These are phyloP conservation scores for Tribolium madens DNA, from an alignment of 1,140 invertebrate species.

Conservation along the genomic window DNA sequence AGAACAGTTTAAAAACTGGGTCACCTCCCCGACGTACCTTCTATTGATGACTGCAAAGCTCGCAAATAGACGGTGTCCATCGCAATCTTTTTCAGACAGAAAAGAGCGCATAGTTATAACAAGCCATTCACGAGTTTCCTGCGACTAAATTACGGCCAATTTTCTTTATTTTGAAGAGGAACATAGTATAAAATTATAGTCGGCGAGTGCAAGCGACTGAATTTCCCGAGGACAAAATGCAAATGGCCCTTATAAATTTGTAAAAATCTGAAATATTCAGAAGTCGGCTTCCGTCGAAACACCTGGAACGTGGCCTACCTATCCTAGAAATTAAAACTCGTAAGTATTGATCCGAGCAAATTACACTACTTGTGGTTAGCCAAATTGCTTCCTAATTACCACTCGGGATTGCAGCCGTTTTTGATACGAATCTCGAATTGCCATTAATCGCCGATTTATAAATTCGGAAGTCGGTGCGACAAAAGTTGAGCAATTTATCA, in stretches of 20 bases:
- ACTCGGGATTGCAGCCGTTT: conserved; percentile 1
- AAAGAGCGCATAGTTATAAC: not conserved
- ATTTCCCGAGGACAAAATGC: conserved; percentile 1
- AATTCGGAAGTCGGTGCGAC: conserved; percentile 7
- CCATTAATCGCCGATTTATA: conserved; percentile 34
- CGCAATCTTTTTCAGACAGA: not conserved
- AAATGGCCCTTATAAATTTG: conserved; percentile 6
- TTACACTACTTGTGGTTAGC: conserved; percentile 15
- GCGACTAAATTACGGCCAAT: conserved; percentile 15
- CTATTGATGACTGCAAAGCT: not conserved
- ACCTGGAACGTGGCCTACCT: not conserved
- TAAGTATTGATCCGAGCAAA: conserved; percentile 14
- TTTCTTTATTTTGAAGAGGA: conserved; percentile 9
- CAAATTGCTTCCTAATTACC: conserved; percentile 13
- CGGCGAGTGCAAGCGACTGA: conserved; percentile 6
- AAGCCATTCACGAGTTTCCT: conserved; percentile 3
- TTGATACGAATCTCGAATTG: conserved; percentile 2
- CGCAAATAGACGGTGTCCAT: not conserved
- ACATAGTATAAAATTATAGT: conserved; percentile 6
- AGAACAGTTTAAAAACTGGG: not conserved
- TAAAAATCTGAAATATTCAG: not conserved
- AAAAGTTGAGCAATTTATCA: conserved; percentile 29
- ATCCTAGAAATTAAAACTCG: not conserved
- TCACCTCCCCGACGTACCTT: not conserved
- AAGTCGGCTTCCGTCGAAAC: not conserved